A percentile compares a stretch with the other conserved stretches of the same genome.
These are phyloP conservation scores for Pangasianodon hypophthalmus DNA, from an alignment of 2,113 vertebrate species.

Conservation along the genomic window DNA sequence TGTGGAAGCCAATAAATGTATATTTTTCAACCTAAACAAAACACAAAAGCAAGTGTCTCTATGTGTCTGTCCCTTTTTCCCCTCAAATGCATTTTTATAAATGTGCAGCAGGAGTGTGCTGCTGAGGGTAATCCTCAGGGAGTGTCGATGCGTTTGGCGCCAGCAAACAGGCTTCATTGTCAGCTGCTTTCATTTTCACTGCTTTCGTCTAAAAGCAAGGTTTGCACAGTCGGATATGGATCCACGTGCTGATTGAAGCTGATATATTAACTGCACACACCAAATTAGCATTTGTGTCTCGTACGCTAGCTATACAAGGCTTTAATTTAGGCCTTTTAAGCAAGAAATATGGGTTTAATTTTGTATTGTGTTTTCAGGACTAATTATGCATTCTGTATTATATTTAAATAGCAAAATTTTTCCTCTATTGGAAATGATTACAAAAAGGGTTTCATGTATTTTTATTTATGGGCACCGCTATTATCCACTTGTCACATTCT, in stretches of 20 bases:
- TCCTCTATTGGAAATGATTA: not conserved
- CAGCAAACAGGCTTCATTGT: conserved; percentile 53
- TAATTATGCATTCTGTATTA: not conserved
- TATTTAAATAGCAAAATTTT: not conserved
- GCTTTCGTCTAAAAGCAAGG: conserved; percentile 51
- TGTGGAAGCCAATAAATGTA: conserved; percentile 42
- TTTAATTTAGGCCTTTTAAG: conserved; percentile 4
- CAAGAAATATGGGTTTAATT: conserved; percentile 20
- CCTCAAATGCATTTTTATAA: conserved; percentile 46
- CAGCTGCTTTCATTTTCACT: conserved; percentile 55
- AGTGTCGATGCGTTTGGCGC: conserved; percentile 50
- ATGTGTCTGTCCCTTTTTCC: conserved; percentile 2
- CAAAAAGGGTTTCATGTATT: not conserved
- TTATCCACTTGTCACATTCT: conserved; percentile 29
- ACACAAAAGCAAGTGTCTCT: conserved; percentile 12
- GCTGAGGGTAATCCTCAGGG: conserved; percentile 53
- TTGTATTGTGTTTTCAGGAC: not conserved
- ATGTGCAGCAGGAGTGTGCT: conserved; percentile 44
- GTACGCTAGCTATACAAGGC: conserved; percentile 5
- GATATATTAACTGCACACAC: conserved; percentile 57
- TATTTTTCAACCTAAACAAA: conserved; percentile 21
- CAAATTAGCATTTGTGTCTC: conserved; percentile 40
- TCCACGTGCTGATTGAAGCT: conserved; percentile 58
- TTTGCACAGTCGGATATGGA: conserved; percentile 53
- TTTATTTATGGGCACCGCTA: not conserved